These are phyloP conservation scores for Benthosema pterotum DNA, from an alignment of 2,797 vertebrate genomes.

Conservation along the genomic window DNA sequence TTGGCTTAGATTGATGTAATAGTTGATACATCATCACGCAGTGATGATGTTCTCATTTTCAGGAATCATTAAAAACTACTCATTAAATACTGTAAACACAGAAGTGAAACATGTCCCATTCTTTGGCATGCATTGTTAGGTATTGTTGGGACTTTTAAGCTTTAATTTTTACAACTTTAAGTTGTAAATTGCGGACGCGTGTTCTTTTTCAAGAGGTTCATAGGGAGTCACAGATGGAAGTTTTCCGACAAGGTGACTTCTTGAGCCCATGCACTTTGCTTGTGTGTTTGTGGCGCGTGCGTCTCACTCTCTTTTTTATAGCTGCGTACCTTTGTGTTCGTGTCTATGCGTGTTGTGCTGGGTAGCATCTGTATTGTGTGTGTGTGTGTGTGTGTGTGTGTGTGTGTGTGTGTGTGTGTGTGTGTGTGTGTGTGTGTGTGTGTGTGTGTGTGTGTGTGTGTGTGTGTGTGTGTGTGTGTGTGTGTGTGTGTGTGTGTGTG, in stretches of 20 bases:
- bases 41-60: too few relatives aligned
- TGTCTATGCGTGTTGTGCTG: constrained; percentile 18
- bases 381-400: neutral
- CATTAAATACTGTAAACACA: too few relatives aligned
- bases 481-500: constrained; percentile 42
- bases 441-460: constrained; percentile 1
- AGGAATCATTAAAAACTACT: too few relatives aligned
- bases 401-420: too few relatives aligned
- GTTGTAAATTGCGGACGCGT: too few relatives aligned
- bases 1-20: too few relatives aligned
- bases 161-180: too few relatives aligned
- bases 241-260: constrained; percentile 71
- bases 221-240: constrained; percentile 7
- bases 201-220: too few relatives aligned
- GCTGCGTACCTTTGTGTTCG: neutral
- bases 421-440: constrained; percentile 16
- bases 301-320: neutral
- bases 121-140: too few relatives aligned
- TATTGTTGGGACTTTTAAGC: too few relatives aligned
- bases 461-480: constrained; percentile 50
- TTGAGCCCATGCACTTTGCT: constrained; percentile 31
- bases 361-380: constrained; percentile 31
- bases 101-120: too few relatives aligned
- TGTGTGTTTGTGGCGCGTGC: constrained; percentile 21
- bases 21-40: too few relatives aligned